A percentile compares a stretch with the other conserved stretches of the same genome.
Evolutionary conservation across 2,797 vertebrate species (phyloP).

Genomic region (Tympanoctomys barrerae): DNA sequence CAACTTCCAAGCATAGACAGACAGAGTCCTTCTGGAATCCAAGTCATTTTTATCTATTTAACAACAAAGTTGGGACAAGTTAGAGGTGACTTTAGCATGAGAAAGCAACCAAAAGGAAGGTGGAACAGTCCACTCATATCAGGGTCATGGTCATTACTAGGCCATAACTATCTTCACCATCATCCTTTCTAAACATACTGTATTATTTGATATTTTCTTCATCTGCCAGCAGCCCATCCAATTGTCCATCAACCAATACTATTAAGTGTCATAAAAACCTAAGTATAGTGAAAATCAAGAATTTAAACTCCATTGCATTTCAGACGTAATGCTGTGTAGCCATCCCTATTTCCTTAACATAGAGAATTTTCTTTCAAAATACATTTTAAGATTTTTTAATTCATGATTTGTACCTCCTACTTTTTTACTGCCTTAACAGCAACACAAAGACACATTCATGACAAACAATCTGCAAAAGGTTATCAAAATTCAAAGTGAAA

Average conservation of each 20-base stretch:
- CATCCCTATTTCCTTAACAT: not conserved
- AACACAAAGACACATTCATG: not conserved
- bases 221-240: not conserved
- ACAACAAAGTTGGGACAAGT: not conserved
- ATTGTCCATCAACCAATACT: not conserved
- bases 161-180: too few relatives aligned
- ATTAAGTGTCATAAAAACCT: not conserved
- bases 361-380: not conserved
- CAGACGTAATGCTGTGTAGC: not conserved
- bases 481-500: conserved; percentile 32
- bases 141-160: too few relatives aligned
- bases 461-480: conserved; percentile 37
- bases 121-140: not conserved
- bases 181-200: not conserved
- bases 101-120: not conserved
- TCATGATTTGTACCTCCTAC: not conserved
- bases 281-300: not conserved
- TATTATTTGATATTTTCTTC: not conserved
- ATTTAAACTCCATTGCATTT: not conserved
- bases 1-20: not conserved
- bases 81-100: too few relatives aligned
- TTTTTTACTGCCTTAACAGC: not conserved
- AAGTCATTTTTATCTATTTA: not conserved
- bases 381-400: not conserved
- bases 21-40: not conserved